phyloP scores from a whole-genome alignment of 2,888 invertebrate genomes.

The Drosophila demipolita region DNA sequence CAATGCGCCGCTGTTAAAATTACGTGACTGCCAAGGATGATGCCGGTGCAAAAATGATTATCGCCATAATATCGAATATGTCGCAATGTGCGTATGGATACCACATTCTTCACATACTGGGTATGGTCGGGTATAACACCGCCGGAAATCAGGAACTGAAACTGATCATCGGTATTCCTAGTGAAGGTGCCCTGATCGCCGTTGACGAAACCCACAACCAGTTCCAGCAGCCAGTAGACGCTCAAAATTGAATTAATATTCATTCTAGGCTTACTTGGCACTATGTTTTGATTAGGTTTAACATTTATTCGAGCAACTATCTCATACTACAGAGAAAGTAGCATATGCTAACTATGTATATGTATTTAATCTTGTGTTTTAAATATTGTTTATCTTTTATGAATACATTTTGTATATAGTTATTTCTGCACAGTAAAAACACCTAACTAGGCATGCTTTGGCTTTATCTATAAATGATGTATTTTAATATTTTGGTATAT shows the following conservation, averaged over 20 bases:
- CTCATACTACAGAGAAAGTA: constrained; percentile 18
- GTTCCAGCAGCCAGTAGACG: constrained; percentile 3
- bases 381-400: constrained; percentile 5
- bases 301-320: constrained; percentile 45
- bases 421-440: background rate
- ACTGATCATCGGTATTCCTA: constrained; percentile 44
- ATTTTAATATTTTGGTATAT: background rate
- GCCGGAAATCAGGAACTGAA: constrained; percentile 61
- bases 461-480: background rate
- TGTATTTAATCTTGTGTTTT: background rate
- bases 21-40: constrained; percentile 53
- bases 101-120: constrained; percentile 32
- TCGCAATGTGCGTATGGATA: constrained; percentile 56
- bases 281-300: constrained; percentile 11
- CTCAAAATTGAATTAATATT: background rate
- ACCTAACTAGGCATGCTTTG: background rate
- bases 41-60: constrained; percentile 65
- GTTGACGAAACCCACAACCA: background rate
- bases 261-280: constrained; percentile 25
- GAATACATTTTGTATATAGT: background rate
- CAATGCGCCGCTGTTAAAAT: constrained; percentile 67
- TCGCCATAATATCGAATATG: constrained; percentile 45
- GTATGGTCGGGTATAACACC: constrained; percentile 33
- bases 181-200: constrained; percentile 34
- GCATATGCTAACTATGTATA: constrained; percentile 10